A percentile compares a stretch with the other conserved stretches of the same genome.
phyloP scores from a whole-genome alignment of 2,888 invertebrate species.

The Plagiodera versicolora region DNA sequence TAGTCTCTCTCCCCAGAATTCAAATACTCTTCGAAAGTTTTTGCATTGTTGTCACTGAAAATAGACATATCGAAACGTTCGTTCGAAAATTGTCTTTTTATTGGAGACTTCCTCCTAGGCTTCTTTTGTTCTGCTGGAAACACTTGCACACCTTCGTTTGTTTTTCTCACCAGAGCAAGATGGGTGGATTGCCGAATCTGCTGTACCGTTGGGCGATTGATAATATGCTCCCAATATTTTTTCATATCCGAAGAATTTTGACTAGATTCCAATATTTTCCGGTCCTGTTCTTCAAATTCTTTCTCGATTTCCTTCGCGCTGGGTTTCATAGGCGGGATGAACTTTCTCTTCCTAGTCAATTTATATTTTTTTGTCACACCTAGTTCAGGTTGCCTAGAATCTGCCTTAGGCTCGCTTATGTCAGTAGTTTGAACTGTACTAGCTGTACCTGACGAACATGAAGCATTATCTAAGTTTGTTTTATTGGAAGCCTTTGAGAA shows the following conservation, averaged over 20 bases:
- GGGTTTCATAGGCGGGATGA: slow-evolving; percentile 39
- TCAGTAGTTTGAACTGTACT: background rate
- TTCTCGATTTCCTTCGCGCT: slow-evolving; percentile 43
- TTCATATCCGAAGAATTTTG: slow-evolving; percentile 32
- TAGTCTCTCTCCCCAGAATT: slow-evolving; percentile 40
- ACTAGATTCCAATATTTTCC: slow-evolving; percentile 37
- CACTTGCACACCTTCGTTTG: slow-evolving; percentile 40
- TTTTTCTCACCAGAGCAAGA: slow-evolving; percentile 42
- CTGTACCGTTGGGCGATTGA: slow-evolving; percentile 44
- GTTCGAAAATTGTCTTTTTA: slow-evolving; percentile 22
- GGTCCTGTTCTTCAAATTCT: slow-evolving; percentile 44
- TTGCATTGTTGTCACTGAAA: slow-evolving; percentile 39
- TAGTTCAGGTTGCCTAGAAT: background rate
- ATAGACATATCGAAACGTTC: slow-evolving; percentile 32
- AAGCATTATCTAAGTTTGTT: background rate
- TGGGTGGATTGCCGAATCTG: slow-evolving; percentile 44
- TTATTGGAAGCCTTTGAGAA: slow-evolving; percentile 25
- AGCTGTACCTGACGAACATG: background rate
- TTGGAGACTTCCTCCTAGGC: slow-evolving; percentile 16
- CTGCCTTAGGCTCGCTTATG: background rate
- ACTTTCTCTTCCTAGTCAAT: slow-evolving; percentile 19
- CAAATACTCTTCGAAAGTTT: slow-evolving; percentile 40
- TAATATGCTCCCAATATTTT: slow-evolving; percentile 38
- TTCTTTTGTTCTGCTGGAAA: slow-evolving; percentile 31
- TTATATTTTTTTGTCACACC: background rate